Base-by-base conservation (phyloP, 2,888 invertebrate species). In the Rhorus exstirpatorius region DNA sequence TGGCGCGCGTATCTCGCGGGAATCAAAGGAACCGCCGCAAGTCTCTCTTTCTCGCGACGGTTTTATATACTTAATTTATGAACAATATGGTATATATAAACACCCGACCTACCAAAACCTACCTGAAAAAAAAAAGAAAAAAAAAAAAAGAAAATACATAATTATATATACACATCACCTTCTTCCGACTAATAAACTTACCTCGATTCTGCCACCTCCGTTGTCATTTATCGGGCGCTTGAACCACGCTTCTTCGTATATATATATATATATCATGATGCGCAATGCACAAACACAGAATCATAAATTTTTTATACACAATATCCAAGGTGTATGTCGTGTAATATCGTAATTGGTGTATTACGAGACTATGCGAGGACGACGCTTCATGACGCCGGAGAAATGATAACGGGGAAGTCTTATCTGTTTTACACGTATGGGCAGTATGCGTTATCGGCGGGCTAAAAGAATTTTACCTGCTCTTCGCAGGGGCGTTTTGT, bases 1-100 rank as follows among this genome's bases (percentile, higher is more conserved):
- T 76, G 79, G 84, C 86, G 86, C 88, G 88, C 87, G 88, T 91
- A 89, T 87, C 85, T 90, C 88, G 85, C 70, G 70, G 84, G 89
- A n/a, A 89, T 91, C 91, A 91, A 91, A 91, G 90, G 83, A 67
- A 84, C 91, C 91, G 91, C 86, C 89, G 38, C 74, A 49, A 75
- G 41, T 65, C 63, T 55, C 38, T 14, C 46, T 72, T 1, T n/a
- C 17, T 80, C 82, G 81, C 86, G 88, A 90, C 89, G 87, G 88
- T 90, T 90, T 91, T 91, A 91, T 90, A 87, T 84, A 87, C 87
- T 90, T 90, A 90, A 91, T 91, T 91, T 91, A 91, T 89, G 90
- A 90, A 91, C 90, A 89, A 90, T 90, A 89, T 88, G 89, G 76
- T 67, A 41, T 67, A 68, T 72, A 83, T 79, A 79, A 76, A 83